phyloP scores from a whole-genome alignment of 2,797 vertebrate genomes.

The Mormyrops boulengeri region DNA sequence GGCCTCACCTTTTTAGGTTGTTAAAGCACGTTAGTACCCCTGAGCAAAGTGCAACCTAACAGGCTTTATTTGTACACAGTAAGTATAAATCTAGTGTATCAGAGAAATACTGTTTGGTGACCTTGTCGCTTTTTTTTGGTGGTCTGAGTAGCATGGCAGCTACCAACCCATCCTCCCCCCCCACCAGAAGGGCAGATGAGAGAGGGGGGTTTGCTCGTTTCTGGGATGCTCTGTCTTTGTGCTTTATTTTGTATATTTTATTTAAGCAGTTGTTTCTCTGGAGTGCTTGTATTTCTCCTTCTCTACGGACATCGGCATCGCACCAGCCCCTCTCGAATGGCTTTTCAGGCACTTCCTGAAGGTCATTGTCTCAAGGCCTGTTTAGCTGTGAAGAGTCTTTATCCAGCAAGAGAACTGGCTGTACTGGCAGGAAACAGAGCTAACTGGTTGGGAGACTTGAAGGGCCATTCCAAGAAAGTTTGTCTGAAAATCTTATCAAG shows the following conservation, averaged over 20 bases:
- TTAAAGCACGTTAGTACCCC: background rate
- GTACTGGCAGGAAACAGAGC: background rate
- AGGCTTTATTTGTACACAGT: background rate
- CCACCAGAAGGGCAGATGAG: background rate
- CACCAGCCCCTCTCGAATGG: background rate
- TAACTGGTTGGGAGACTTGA: background rate
- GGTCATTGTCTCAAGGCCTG: constrained; percentile 1
- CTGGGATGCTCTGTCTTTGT: background rate
- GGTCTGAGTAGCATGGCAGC: background rate
- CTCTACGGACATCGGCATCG: background rate
- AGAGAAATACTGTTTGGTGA: background rate
- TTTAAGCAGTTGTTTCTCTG: background rate
- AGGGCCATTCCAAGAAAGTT: background rate
- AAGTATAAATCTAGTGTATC: background rate
- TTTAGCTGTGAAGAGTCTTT: background rate
- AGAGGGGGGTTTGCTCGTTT: background rate
- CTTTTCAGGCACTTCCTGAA: background rate
- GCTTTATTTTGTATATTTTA: constrained; percentile 1
- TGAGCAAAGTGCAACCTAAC: background rate
- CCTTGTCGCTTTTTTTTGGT: background rate
- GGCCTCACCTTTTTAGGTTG: background rate
- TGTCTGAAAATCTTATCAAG: constrained; percentile 6
- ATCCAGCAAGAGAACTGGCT: background rate
- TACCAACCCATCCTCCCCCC: background rate
- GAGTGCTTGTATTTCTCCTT: background rate